Conservation (phyloP, 2,888 invertebrate genomes). For the Imbricaverruca yamaguchii region DNA sequence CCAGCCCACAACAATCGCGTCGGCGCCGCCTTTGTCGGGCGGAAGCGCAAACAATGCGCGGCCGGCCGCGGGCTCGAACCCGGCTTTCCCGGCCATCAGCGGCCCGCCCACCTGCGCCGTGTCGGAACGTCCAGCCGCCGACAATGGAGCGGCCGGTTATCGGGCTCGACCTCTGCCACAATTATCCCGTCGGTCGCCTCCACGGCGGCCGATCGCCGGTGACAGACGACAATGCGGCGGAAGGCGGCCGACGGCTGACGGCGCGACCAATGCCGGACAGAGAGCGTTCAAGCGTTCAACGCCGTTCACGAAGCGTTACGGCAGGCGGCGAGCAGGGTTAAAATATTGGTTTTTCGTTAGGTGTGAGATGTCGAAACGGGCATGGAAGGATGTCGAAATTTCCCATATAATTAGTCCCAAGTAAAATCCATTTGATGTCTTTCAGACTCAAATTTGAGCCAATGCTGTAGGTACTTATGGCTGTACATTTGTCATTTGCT, state of each 20-base stretch:
- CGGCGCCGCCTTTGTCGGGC: not conserved
- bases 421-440: no score
- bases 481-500: no score
- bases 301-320: no score
- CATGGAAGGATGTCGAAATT: no score
- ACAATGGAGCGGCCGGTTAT: not conserved
- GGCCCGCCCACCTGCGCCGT: not conserved
- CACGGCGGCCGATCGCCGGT: not conserved
- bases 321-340: no score
- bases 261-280: not conserved
- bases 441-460: no score
- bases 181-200: not conserved
- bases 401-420: no score
- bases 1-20: no score
- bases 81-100: not conserved
- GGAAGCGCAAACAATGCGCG: not conserved
- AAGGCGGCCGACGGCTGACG: not conserved
- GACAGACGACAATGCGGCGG: not conserved
- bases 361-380: no score
- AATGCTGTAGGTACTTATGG: no score
- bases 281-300: no score
- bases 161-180: not conserved
- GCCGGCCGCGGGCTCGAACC: not conserved
- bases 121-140: not conserved
- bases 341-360: no score